Evolutionary conservation across 2,888 invertebrate genomes (phyloP).

Genomic region (Anoplius nigerrimus): DNA sequence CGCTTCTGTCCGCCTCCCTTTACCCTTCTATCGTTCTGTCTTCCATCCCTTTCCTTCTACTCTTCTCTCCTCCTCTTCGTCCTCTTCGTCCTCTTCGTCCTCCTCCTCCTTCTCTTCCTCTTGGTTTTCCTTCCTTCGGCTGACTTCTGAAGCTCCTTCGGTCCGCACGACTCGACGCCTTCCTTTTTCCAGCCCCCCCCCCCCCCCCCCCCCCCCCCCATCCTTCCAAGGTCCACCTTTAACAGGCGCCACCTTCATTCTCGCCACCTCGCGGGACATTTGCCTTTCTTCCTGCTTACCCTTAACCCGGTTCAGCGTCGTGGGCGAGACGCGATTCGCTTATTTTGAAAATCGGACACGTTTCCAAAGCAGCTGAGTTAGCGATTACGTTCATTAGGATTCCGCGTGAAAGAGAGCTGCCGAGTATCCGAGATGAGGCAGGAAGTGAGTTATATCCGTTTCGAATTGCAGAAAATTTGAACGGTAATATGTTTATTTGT

Average conservation of each 20-base stretch:
- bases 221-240: conserved; percentile 19
- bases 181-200: conserved; percentile 15
- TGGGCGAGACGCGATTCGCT: too few relatives aligned
- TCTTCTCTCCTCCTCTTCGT: conserved; percentile 19
- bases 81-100: conserved; percentile 12
- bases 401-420: too few relatives aligned
- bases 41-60: conserved; percentile 12
- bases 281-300: conserved; percentile 19
- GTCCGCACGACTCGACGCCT: background rate
- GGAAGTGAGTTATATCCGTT: too few relatives aligned
- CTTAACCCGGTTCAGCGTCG: background rate
- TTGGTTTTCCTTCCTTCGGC: background rate
- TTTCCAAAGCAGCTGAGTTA: too few relatives aligned
- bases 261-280: conserved; percentile 38
- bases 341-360: too few relatives aligned
- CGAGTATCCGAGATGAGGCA: too few relatives aligned
- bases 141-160: too few relatives aligned
- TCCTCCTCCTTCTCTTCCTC: conserved; percentile 36
- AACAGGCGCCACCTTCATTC: conserved; percentile 43
- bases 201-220: conserved; percentile 34
- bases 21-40: conserved; percentile 18
- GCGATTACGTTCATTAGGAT: too few relatives aligned
- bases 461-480: too few relatives aligned
- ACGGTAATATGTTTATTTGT: too few relatives aligned
- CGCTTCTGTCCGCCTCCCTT: conserved; percentile 43